Conservation (phyloP, 2,113 vertebrate genomes). For the Pogonocichla stellata region DNA sequence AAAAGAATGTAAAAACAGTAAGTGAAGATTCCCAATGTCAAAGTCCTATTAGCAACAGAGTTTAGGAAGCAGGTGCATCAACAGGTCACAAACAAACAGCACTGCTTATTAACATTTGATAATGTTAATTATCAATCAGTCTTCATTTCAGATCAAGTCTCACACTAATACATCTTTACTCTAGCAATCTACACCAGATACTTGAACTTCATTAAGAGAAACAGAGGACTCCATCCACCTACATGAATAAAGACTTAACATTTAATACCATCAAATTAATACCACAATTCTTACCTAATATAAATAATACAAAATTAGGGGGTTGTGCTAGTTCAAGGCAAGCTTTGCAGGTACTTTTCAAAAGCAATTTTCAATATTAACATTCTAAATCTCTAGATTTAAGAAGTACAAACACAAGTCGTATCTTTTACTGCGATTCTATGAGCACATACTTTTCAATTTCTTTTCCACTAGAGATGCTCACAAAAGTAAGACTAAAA, state of each 20-base stretch:
- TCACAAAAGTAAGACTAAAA: not conserved
- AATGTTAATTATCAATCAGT: no score
- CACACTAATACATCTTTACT: not conserved
- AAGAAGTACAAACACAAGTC: not conserved
- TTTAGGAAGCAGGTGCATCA: not conserved
- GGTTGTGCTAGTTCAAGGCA: not conserved
- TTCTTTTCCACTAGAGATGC: not conserved
- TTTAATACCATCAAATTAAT: not conserved
- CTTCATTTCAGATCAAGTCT: not conserved
- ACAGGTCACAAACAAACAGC: not conserved
- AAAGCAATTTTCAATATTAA: not conserved
- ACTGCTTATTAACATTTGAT: not conserved
- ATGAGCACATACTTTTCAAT: not conserved
- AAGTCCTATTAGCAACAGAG: not conserved
- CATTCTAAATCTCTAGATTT: not conserved
- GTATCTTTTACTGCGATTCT: not conserved
- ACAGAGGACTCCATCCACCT: not conserved
- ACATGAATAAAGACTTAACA: not conserved
- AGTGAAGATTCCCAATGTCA: not conserved
- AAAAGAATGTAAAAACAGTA: not conserved
- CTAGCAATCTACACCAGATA: not conserved
- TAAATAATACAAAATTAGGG: not conserved
- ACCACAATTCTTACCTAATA: not conserved
- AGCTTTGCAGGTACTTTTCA: not conserved
- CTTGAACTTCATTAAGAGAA: not conserved